These are phyloP conservation scores for Hystrix cristata DNA, from an alignment of 2,113 vertebrate species.

Conservation along the genomic window DNA sequence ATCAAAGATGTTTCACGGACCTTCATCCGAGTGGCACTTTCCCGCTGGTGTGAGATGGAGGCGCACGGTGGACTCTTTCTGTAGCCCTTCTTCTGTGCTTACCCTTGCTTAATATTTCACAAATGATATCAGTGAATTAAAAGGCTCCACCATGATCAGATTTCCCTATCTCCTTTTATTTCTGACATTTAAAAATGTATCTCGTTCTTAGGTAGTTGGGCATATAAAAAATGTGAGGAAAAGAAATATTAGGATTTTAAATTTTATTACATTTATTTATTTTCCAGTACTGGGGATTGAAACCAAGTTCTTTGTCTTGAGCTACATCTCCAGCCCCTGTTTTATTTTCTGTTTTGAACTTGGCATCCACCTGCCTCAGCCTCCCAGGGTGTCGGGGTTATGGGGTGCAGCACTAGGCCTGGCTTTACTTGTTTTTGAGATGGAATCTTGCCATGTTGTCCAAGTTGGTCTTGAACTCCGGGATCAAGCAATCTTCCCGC, in stretches of 20 bases:
- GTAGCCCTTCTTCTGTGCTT: neutral
- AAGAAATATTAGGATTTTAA: neutral
- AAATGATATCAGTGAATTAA: neutral
- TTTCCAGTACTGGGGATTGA: neutral
- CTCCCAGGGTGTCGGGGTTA: neutral
- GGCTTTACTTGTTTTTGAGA: neutral
- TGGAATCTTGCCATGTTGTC: too few relatives aligned
- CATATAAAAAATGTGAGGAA: neutral
- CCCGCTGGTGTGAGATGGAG: neutral
- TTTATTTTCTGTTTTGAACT: neutral
- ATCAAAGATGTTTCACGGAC: neutral
- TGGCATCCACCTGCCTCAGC: neutral
- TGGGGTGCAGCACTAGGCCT: neutral
- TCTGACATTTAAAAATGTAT: neutral
- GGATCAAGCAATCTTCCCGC: neutral
- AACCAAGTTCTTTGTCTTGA: neutral
- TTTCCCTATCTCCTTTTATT: neutral
- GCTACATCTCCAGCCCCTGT: neutral
- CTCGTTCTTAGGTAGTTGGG: neutral
- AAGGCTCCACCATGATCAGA: neutral
- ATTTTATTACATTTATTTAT: neutral
- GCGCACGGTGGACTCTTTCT: neutral
- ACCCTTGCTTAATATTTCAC: neutral
- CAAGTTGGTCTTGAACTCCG: neutral
- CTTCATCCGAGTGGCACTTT: rapidly evolving